Evolutionary conservation across 2,797 vertebrate species (phyloP).

Genomic region (Amphiprion clarkii): DNA sequence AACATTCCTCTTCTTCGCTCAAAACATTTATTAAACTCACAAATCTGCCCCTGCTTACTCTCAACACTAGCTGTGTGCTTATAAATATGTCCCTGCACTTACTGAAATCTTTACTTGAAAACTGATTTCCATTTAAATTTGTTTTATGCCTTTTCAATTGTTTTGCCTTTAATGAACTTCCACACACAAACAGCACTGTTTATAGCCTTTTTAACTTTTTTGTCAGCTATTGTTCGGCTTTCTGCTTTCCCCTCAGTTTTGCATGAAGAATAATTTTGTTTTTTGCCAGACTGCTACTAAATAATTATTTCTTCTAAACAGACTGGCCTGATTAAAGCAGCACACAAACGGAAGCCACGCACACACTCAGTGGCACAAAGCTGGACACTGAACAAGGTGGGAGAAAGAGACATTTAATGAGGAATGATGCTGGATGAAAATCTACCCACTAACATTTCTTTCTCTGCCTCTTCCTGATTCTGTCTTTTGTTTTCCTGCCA

Average conservation of each 20-base stretch:
- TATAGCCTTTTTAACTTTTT: not conserved
- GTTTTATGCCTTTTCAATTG: slow-evolving; percentile 22
- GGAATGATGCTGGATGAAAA: slow-evolving; percentile 32
- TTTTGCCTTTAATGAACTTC: slow-evolving; percentile 33
- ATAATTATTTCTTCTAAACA: slow-evolving; percentile 1
- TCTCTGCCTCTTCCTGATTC: not conserved
- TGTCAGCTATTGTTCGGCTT: not conserved
- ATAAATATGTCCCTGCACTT: not conserved
- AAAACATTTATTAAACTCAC: not conserved
- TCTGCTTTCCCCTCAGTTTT: not conserved
- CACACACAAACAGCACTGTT: slow-evolving; percentile 13
- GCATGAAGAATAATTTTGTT: too few relatives aligned
- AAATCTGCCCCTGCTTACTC: not conserved
- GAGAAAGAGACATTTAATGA: not conserved
- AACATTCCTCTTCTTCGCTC: not conserved
- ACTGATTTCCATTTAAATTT: slow-evolving; percentile 40
- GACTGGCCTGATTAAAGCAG: slow-evolving; percentile 17
- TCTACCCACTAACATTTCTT: slow-evolving; percentile 23
- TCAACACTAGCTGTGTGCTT: not conserved
- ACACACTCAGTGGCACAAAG: slow-evolving; percentile 7
- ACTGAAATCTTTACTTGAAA: slow-evolving; percentile 10
- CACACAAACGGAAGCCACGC: not conserved
- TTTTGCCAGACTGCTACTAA: not conserved
- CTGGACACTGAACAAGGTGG: not conserved
- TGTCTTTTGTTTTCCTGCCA: not conserved